Conservation (phyloP, 2,888 invertebrate genomes). For the Luperina nickerlii region DNA sequence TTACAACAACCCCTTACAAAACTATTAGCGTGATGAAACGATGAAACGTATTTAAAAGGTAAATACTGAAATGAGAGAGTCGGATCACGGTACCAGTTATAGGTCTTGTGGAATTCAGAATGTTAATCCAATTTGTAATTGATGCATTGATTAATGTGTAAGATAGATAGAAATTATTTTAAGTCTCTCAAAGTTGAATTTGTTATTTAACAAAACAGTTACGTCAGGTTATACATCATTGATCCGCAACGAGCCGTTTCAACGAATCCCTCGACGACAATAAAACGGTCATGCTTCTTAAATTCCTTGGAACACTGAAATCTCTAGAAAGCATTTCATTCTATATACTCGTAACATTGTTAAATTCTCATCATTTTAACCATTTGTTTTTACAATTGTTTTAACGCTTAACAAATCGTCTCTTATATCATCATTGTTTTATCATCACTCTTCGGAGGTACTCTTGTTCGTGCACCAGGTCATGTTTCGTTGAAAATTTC, state of each 20-base stretch:
- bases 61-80: background rate
- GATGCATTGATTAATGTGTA: conserved; percentile 2
- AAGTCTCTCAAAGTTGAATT: background rate
- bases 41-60: background rate
- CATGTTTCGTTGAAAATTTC: conserved; percentile 51
- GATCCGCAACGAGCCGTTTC: conserved; percentile 77
- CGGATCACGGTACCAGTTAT: background rate
- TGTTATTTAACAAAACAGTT: conserved; percentile 46
- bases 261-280: conserved; percentile 75
- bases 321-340: conserved; percentile 49
- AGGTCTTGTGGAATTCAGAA: conserved; percentile 3
- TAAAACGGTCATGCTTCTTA: conserved; percentile 70
- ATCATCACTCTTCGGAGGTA: conserved; percentile 16
- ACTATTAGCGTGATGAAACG: background rate
- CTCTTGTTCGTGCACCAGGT: conserved; percentile 21
- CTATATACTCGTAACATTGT: conserved; percentile 21
- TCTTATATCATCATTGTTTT: conserved; percentile 34
- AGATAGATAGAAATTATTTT: background rate
- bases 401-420: conserved; percentile 18
- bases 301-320: conserved; percentile 71
- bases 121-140: background rate
- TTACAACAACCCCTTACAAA: conserved; percentile 41
- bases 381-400: conserved; percentile 21
- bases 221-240: conserved; percentile 74
- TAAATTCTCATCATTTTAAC: conserved; percentile 21